Evolutionary conservation across 2,113 vertebrate genomes (phyloP).

Genomic region (Trogon surrucura): DNA sequence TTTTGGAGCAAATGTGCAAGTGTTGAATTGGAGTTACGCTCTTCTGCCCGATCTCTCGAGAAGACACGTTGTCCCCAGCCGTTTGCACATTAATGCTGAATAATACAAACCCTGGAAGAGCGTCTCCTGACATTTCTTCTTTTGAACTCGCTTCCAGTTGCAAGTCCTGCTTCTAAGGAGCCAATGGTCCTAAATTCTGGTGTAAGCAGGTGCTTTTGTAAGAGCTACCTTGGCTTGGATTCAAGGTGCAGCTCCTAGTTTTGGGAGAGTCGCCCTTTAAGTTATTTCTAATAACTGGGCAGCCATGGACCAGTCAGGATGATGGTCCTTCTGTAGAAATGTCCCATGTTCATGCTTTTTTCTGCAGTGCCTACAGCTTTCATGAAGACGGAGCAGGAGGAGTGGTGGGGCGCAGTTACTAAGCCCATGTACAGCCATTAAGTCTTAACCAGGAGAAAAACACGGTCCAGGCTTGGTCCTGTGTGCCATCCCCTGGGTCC

Average conservation of each 20-base stretch:
- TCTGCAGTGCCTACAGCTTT: neutral
- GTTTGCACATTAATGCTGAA: neutral
- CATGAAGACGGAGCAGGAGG: neutral
- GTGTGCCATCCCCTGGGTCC: neutral
- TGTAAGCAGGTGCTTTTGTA: neutral
- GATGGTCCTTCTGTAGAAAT: neutral
- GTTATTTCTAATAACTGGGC: neutral
- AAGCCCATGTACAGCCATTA: neutral
- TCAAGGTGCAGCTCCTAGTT: neutral
- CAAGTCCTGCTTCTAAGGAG: neutral
- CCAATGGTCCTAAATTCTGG: neutral
- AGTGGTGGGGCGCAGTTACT: neutral
- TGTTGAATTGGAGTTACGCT: neutral
- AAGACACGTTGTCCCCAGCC: neutral
- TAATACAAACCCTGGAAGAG: neutral
- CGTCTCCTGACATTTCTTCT: neutral
- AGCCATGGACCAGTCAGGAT: neutral
- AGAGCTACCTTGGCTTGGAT: neutral
- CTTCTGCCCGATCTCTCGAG: neutral
- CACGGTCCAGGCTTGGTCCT: neutral
- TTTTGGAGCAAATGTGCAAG: neutral
- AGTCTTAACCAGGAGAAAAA: neutral
- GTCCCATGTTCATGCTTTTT: neutral
- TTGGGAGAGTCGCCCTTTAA: neutral
- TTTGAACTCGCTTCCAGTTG: neutral